Percentiles rank a stretch among this genome's conserved stretches.
Conservation (phyloP, 2,888 invertebrate species). For the Drosophila lacicola region DNA sequence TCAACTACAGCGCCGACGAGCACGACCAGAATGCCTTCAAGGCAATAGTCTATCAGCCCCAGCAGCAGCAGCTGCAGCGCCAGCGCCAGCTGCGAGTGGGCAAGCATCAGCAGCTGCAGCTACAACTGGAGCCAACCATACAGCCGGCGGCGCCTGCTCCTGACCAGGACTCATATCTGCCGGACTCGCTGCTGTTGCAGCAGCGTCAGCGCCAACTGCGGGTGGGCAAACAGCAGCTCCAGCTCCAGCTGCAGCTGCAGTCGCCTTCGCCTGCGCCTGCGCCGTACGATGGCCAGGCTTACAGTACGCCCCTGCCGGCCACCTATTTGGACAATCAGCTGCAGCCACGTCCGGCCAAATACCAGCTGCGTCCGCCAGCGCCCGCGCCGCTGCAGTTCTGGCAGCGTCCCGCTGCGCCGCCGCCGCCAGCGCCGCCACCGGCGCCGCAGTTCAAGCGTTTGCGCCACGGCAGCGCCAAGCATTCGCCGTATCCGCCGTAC, state of each 20-base stretch:
- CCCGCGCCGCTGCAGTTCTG: conserved; percentile 64
- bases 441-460: conserved; percentile 60
- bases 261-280: neutral
- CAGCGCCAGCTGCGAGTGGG: conserved; percentile 46
- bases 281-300: conserved; percentile 51
- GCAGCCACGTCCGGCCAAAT: conserved; percentile 47
- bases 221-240: conserved; percentile 62
- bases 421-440: conserved; percentile 48
- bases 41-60: conserved; percentile 82
- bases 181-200: conserved; percentile 42
- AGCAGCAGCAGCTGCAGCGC: conserved; percentile 37
- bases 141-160: conserved; percentile 44
- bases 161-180: conserved; percentile 48
- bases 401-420: conserved; percentile 53
- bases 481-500: conserved; percentile 69
- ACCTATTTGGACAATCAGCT: conserved; percentile 59
- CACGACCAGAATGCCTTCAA: conserved; percentile 83
- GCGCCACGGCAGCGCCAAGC: conserved; percentile 50
- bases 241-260: conserved; percentile 36
- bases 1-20: conserved; percentile 85
- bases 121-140: conserved; percentile 13
- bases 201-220: conserved; percentile 62
- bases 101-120: conserved; percentile 54
- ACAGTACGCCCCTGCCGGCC: conserved; percentile 57
- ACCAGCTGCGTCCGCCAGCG: conserved; percentile 70